Evolutionary conservation across 2,888 invertebrate genomes (phyloP), one percentile per base, ranked within the genome.

Genomic region (Maniola hyperantus): DNA sequence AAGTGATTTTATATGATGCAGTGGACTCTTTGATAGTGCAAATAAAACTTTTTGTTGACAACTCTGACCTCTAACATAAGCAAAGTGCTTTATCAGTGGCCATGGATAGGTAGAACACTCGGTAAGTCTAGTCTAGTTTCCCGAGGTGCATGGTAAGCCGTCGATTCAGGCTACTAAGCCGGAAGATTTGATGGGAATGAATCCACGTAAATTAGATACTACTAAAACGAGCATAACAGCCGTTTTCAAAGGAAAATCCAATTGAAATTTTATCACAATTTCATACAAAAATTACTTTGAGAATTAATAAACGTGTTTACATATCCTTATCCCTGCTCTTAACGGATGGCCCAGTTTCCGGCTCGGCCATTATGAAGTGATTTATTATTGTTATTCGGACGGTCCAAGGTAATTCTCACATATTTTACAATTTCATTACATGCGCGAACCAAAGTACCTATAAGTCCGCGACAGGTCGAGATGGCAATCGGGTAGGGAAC

Each of bases 341-440:
- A 26, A 42, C 36, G 13, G 61, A 62, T 53, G 51, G 39, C 51
- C 51, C 51, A 62, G 51, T 62, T 62, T 62, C 51, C 51, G 26
- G 42, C n/a, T 26, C 39, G 36, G 51, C 51, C 39, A 51, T 60
- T 60, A 60, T 62, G 53, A 62, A n/a, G 39, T 20, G 36, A 62
- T 62, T 62, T 51, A 62, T 62, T 62, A 42, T 39, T 62, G 51
- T 51, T 62, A 39, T 62, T 42, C 36, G 51, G 36, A 42, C 39
- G 20, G 53, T 62, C 53, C 61, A 62, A 51, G 20, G 61, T 42
- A 62, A 62, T 51, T 62, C 61, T 39, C 51, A 51, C 42, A 62
- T 62, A 53, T 62, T 62, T 62, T 18, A 62, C 48, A 60, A 15
- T 60, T 60, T 60, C 48, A 50, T 60, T 60, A 60, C 50, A 50